phyloP scores from a whole-genome alignment of 2,888 invertebrate species.

The Parnassius mnemosyne region DNA sequence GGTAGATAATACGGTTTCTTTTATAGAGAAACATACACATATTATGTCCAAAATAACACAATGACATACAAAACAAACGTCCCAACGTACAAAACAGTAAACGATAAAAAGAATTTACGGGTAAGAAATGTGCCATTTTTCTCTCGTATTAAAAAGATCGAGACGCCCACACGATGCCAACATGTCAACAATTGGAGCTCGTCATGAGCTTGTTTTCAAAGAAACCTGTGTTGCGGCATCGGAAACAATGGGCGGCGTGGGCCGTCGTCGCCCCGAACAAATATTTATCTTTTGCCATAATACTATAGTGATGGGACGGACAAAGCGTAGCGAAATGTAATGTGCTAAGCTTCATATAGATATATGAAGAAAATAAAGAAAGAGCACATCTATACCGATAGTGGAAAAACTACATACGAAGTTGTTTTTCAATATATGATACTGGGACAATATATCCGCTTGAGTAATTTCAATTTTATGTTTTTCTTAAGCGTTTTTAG shows the following conservation, averaged over 20 bases:
- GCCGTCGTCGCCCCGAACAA: constrained; percentile 1
- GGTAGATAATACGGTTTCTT: no score
- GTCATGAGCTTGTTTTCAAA: constrained; percentile 16
- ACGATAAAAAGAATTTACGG: constrained; percentile 3
- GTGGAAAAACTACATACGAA: no score
- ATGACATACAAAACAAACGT: constrained; percentile 2
- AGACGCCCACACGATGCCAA: constrained; percentile 15
- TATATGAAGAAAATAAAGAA: no score
- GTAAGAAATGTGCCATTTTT: constrained; percentile 14
- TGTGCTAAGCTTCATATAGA: no score
- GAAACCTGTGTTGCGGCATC: constrained; percentile 9
- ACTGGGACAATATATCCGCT: no score
- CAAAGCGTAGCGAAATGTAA: not conserved
- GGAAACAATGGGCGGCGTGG: constrained; percentile 20
- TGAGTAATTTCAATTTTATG: no score
- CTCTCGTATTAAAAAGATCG: constrained; percentile 11
- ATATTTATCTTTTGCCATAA: constrained; percentile 1
- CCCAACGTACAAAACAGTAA: not conserved
- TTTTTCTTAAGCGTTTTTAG: no score
- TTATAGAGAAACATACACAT: not conserved
- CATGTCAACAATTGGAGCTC: constrained; percentile 17
- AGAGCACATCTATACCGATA: no score
- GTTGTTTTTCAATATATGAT: no score
- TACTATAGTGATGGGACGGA: not conserved
- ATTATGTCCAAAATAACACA: not conserved